A percentile compares a stretch with the other conserved stretches of the same genome.
These are phyloP conservation scores for Euproctis similis DNA, from an alignment of 2,888 invertebrate species.

Conservation along the genomic window DNA sequence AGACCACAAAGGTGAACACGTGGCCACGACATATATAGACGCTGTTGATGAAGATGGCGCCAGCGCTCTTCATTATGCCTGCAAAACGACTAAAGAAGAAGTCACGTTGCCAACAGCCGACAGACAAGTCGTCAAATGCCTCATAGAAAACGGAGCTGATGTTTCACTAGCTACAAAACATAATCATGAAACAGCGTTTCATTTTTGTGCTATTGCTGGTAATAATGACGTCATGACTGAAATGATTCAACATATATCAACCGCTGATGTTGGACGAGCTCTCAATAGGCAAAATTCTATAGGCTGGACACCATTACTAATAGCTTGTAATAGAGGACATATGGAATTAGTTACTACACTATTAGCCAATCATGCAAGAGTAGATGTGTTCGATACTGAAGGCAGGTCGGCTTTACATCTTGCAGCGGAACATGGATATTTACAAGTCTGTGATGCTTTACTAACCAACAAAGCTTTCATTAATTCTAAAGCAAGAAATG, in stretches of 20 bases:
- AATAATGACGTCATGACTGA: slow-evolving; percentile 96
- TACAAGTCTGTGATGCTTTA: slow-evolving; percentile 91
- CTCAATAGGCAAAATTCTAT: slow-evolving; percentile 95
- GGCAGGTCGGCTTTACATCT: slow-evolving; percentile 96
- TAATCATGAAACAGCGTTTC: slow-evolving; percentile 95
- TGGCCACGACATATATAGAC: slow-evolving; percentile 90
- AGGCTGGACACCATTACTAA: slow-evolving; percentile 97
- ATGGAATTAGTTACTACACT: slow-evolving; percentile 93
- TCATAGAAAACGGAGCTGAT: slow-evolving; percentile 94
- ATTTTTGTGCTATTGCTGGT: slow-evolving; percentile 95
- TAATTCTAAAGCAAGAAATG: slow-evolving; percentile 97
- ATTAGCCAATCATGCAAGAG: slow-evolving; percentile 95
- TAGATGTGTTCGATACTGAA: slow-evolving; percentile 98
- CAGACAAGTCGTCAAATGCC: slow-evolving; percentile 90
- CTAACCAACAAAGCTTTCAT: slow-evolving; percentile 98
- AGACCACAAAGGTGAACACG: slow-evolving; percentile 82
- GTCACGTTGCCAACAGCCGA: slow-evolving; percentile 83
- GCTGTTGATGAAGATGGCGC: slow-evolving; percentile 93
- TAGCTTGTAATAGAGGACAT: slow-evolving; percentile 97
- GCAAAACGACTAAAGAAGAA: slow-evolving; percentile 89
- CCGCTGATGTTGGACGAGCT: slow-evolving; percentile 93
- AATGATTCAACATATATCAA: slow-evolving; percentile 93
- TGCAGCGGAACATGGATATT: slow-evolving; percentile 94
- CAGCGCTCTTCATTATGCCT: slow-evolving; percentile 95
- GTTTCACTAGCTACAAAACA: slow-evolving; percentile 88